Percentiles rank a stretch among this genome's conserved stretches.
Conservation (phyloP, 2,797 vertebrate species). For the Allobates femoralis region DNA sequence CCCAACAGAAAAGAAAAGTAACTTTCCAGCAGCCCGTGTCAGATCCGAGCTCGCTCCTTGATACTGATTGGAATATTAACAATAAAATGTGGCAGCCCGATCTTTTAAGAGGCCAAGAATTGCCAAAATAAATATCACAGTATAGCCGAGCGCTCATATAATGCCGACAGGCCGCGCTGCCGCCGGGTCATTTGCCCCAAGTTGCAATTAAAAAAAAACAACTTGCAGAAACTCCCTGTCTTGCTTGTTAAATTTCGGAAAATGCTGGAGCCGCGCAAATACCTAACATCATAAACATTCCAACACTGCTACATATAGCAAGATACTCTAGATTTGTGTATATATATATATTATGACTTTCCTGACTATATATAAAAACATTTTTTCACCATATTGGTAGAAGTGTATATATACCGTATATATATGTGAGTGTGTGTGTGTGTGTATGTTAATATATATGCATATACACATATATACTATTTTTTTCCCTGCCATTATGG, state of each 20-base stretch:
- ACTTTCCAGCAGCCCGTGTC: not conserved
- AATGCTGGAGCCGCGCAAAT: not conserved
- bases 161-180: not conserved
- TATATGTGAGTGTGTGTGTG: not conserved
- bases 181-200: conserved; percentile 9
- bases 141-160: conserved; percentile 1
- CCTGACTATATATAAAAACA: no score
- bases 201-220: conserved; percentile 6
- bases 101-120: not conserved
- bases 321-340: not conserved
- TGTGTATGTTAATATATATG: not conserved
- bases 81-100: conserved; percentile 15
- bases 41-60: not conserved
- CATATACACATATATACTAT: no score
- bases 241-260: conserved; percentile 21
- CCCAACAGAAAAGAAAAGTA: not conserved
- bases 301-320: not conserved
- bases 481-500: no score
- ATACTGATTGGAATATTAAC: not conserved
- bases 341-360: not conserved
- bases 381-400: no score
- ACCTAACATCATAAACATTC: not conserved
- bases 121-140: conserved; percentile 25
- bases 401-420: not conserved
- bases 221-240: not conserved